Base-by-base conservation (phyloP, 2,888 invertebrate genomes). In the Willowsia nigromaculata region DNA sequence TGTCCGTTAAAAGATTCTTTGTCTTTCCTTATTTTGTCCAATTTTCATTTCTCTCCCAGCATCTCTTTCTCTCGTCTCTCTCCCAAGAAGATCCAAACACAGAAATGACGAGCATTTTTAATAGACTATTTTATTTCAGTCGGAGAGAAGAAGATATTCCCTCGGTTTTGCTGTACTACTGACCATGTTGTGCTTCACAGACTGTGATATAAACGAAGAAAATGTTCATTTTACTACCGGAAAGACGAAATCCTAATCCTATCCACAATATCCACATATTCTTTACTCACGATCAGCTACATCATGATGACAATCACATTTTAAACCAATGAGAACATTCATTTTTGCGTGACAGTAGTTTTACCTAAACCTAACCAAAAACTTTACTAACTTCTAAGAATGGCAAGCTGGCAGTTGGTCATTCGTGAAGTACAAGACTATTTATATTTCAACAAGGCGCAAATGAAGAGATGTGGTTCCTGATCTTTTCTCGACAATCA, bases 141-240 rank as follows among this genome's bases (percentile, higher is more conserved):
- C 18, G 18, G 4, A 37, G 33, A 25, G 25, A 59, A 59, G 76
- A 76, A 47, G 47, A 50, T 76, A 50, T 47, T 76, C 47, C 74
- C 27, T 50, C 1, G 47, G 11, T 47, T 2, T 47, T 18, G 50
- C 50, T n/a, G 40, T n/a, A 9, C 25, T 53, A 56, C 53, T 56
- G 56, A 85, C 74, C 33, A 74, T 87, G 91, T 90, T 91, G 89
- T 92, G 91, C 91, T 91, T 81, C 89, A 81, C 82, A 87, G 91
- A 92, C 91, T 91, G 88, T 92, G 92, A 91, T 85, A 74, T 92
- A 90, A 82, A 71, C 1, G 15, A 27, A 47, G 11, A 43, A 18
- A 25, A 43, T 65, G 65, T 65, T 33, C 65, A n/a, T 65, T 65
- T 65, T 37, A 65, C 37, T 37, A 65, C 33, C 33, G 18, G 11